These are phyloP conservation scores for Catharus fuscescens DNA, from an alignment of 2,113 vertebrate species.

Conservation along the genomic window DNA sequence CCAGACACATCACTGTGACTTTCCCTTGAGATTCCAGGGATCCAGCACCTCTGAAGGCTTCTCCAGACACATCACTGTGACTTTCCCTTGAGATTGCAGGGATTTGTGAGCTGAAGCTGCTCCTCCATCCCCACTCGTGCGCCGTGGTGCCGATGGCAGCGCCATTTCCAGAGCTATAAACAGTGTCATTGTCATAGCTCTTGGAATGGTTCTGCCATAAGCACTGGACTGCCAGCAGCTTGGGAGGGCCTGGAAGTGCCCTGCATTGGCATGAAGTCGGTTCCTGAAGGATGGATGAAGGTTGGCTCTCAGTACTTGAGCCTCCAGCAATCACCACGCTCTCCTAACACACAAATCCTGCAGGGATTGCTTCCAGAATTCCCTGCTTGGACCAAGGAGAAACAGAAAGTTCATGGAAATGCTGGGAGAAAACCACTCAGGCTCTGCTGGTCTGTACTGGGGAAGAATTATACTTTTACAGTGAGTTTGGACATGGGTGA, in stretches of 20 bases:
- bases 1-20: not conserved
- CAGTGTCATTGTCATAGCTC: slow-evolving; percentile 88
- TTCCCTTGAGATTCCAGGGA: not conserved
- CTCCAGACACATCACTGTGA: not conserved
- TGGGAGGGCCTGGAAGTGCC: slow-evolving; percentile 12
- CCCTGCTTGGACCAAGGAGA: not conserved
- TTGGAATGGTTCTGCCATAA: slow-evolving; percentile 94
- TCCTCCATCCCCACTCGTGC: not conserved
- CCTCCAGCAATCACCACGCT: not conserved
- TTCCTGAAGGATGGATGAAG: not conserved
- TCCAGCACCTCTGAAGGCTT: not conserved
- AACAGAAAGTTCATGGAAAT: not conserved
- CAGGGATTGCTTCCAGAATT: not conserved
- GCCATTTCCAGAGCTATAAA: slow-evolving; percentile 95
- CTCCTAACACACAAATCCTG: not conserved
- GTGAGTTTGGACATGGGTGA: not conserved
- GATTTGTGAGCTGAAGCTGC: not conserved
- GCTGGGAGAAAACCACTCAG: not conserved
- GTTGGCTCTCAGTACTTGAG: not conserved
- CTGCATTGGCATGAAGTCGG: not conserved
- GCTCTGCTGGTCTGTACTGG: not conserved
- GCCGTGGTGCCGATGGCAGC: slow-evolving; percentile 84
- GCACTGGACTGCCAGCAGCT: slow-evolving; percentile 76
- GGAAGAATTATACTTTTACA: not conserved
- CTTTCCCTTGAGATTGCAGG: not conserved